Evolutionary conservation across 2,113 vertebrate species (phyloP).

Genomic region (Tretioscincus oriximinensis): DNA sequence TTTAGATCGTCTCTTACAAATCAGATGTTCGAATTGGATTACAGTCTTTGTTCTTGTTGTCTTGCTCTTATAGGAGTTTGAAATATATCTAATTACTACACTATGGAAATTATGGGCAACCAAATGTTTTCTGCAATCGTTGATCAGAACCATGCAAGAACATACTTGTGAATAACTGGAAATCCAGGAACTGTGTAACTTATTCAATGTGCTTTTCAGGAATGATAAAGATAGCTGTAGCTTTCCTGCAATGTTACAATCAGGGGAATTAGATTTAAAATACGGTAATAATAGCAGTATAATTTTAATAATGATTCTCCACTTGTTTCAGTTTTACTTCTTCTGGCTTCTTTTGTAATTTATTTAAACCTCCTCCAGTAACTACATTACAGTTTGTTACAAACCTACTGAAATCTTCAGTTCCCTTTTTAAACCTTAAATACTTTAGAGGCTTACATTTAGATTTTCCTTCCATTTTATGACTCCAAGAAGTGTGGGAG

Average conservation of each 20-base stretch:
- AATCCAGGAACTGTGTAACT: background rate
- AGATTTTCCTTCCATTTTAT: constrained; percentile 35
- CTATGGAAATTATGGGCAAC: background rate
- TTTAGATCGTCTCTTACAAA: no score
- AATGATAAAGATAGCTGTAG: background rate
- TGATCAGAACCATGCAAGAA: background rate
- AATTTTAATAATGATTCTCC: constrained; percentile 11
- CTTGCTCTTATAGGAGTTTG: no score
- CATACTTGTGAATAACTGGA: background rate
- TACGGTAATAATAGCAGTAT: background rate
- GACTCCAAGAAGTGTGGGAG: constrained; percentile 26
- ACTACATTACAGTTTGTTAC: constrained; percentile 13
- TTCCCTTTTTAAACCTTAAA: constrained; percentile 7
- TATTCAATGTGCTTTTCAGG: background rate
- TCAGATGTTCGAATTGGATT: no score
- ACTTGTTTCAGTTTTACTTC: background rate
- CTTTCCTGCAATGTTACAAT: background rate
- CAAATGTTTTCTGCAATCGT: no score
- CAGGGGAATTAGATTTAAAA: background rate
- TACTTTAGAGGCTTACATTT: background rate
- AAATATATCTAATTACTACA: no score
- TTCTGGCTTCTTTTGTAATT: background rate
- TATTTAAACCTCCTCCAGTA: constrained; percentile 12
- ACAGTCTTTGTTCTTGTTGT: no score
- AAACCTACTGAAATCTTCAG: constrained; percentile 34